Conservation (phyloP, 2,797 vertebrate genomes). For the Mus spretus region DNA sequence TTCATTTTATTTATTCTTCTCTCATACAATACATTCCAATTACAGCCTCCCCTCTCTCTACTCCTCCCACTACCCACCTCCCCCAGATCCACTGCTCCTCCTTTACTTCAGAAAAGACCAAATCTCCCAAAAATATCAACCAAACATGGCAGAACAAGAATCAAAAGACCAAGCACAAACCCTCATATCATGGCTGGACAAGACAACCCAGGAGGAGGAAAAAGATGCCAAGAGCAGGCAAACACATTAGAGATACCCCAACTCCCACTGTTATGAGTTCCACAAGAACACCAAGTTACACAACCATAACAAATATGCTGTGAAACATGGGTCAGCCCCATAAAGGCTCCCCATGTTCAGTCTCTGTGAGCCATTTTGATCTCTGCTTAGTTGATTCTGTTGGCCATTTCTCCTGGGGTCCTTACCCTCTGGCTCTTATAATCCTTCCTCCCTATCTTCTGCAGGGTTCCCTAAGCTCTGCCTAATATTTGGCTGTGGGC, state of each 20-base stretch:
- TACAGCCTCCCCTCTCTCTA: background rate
- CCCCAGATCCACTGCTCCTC: background rate
- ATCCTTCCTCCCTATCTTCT: background rate
- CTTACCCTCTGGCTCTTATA: background rate
- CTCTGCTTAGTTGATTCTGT: background rate
- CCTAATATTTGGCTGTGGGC: background rate
- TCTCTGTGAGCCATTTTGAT: background rate
- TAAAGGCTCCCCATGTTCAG: background rate
- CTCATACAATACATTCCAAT: background rate
- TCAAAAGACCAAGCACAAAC: background rate
- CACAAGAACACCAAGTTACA: background rate
- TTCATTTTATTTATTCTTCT: background rate
- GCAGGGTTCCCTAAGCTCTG: too few relatives aligned
- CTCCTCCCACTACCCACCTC: too few relatives aligned
- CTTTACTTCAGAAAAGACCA: background rate
- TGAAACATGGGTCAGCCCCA: background rate
- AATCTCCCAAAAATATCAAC: background rate
- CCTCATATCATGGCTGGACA: background rate
- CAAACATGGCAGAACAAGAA: background rate
- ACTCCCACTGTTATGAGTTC: background rate
- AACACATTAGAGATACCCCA: background rate
- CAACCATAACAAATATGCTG: background rate
- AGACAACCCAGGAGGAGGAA: background rate
- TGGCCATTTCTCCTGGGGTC: background rate
- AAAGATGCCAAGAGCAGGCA: background rate